phyloP scores from a whole-genome alignment of 1,140 invertebrate species.

The Paramacrobiotus metropolitanus region DNA sequence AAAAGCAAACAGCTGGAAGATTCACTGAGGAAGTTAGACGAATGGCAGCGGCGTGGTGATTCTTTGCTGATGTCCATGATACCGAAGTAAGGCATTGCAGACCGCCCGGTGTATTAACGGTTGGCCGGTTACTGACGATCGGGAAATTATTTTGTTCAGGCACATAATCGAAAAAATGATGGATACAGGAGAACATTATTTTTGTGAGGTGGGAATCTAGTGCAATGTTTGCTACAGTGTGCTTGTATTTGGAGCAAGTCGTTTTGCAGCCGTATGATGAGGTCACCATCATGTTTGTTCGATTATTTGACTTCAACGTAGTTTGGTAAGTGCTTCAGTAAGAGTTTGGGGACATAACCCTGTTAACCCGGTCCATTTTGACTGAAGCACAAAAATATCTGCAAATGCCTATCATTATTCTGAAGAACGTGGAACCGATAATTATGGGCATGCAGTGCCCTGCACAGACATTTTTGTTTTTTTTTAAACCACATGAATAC shows the following conservation, averaged over 20 bases:
- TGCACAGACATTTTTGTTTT: too few relatives aligned
- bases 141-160: background rate
- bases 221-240: background rate
- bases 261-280: background rate
- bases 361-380: too few relatives aligned
- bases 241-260: background rate
- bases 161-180: background rate
- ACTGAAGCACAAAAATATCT: too few relatives aligned
- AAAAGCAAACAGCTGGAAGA: conserved; percentile 1
- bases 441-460: too few relatives aligned
- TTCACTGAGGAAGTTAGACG: background rate
- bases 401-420: too few relatives aligned
- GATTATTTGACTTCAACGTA: background rate
- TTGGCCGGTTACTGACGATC: background rate
- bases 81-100: background rate
- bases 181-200: background rate
- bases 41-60: background rate
- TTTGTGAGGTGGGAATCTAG: background rate
- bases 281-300: background rate
- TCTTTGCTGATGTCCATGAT: background rate
- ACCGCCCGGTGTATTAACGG: background rate
- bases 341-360: too few relatives aligned
- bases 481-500: too few relatives aligned
- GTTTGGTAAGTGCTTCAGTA: conserved; percentile 5
- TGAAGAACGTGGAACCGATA: too few relatives aligned